A percentile compares a stretch with the other conserved stretches of the same genome.
Conservation (phyloP, 2,113 vertebrate species). For the Chlamydotis undulata region DNA sequence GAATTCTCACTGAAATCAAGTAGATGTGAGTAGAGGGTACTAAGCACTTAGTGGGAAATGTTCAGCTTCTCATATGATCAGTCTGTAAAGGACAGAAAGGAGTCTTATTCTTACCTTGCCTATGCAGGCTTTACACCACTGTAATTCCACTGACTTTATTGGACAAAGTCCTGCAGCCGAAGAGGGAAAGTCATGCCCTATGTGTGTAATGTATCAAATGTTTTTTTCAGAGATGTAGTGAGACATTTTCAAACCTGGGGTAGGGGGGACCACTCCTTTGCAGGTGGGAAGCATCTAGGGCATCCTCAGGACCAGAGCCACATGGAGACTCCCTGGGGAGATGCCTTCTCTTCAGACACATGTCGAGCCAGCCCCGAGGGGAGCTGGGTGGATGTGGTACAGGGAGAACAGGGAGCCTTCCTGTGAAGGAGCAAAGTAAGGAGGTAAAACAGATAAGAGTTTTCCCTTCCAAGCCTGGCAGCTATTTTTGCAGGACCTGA, state of each 20-base stretch:
- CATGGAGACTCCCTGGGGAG: neutral
- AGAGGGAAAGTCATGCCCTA: neutral
- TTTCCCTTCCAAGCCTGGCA: neutral
- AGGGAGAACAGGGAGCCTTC: neutral
- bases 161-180: neutral
- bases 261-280: neutral
- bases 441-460: neutral
- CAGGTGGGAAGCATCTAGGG: neutral
- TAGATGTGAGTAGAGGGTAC: slow-evolving; percentile 1
- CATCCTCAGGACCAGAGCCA: neutral
- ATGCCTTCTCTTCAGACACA: neutral
- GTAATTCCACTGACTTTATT: neutral
- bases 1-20: slow-evolving; percentile 31
- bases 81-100: neutral
- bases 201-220: neutral
- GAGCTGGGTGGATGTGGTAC: neutral
- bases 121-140: neutral
- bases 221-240: neutral
- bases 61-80: neutral
- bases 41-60: neutral
- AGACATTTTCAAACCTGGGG: neutral
- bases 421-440: neutral
- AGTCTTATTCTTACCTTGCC: neutral
- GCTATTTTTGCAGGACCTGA: neutral
- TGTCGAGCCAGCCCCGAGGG: neutral